Base-by-base conservation (phyloP, 2,888 invertebrate species). In the Athetis lepigone region DNA sequence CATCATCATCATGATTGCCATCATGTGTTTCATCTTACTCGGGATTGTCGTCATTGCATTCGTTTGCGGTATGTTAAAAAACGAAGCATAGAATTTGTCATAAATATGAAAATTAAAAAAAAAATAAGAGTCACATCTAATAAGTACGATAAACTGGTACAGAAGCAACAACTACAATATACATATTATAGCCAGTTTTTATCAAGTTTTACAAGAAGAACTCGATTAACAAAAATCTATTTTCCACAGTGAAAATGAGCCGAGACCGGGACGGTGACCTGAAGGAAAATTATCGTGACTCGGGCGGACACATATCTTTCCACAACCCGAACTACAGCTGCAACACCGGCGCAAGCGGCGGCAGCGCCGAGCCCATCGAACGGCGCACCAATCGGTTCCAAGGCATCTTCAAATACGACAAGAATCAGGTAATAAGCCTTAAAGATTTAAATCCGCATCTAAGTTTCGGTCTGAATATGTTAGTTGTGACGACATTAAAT, bases 261-360 rank as follows among this genome's bases (percentile, higher is more conserved):
- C 80, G 80, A 47, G 78, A 83, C 1, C 85, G 83, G 0, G 77
- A 78, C 1, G 84, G 80, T 0, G 93, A 90, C n/a, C 57, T 89
- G 54, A 95, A 95, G 67, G 93, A 94, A 57, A 89, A 88, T 37
- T 93, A 90, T 70, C 82, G 91, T 11, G 94, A 93, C 27, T 96
- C 97, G 19, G 95, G 96, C 75, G 97, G 97, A 43, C 97, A 98
- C 21, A 95, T 98, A 80, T 98, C 98, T 0, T 98, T 98, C 90
- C 97, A 98, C 46, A 98, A 98, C 94, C 98, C 98, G 4, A 98
- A 98, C 88, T 98, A 98, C 77, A 92, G 85, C 74, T 89, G 90
- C 87, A 96, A 96, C 7, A 76, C 79, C 0, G 80, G 83, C 9
- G 47, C 74, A 42, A 95, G 94, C 29, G 94, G 94, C 27, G 95